Conservation (phyloP, 1,140 invertebrate species). For the Gyrodactylus bullatarudis region DNA sequence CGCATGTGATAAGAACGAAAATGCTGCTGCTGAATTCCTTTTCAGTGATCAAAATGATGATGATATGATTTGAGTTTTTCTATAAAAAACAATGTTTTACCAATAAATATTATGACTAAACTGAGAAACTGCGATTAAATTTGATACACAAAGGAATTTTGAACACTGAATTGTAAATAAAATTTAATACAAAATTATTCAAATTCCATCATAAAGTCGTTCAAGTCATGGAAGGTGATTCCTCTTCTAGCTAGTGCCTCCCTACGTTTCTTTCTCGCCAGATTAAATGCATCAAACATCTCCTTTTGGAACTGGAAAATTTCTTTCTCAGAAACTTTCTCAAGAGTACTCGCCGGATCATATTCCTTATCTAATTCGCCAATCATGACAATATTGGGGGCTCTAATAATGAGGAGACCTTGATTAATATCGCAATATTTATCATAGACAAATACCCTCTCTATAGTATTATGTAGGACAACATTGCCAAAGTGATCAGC, state of each 20-base stretch:
- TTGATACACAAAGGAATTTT: too few relatives aligned
- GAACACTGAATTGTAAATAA: background rate
- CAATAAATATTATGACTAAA: too few relatives aligned
- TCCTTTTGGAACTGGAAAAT: background rate
- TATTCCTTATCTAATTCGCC: background rate
- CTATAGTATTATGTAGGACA: background rate
- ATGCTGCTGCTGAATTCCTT: background rate
- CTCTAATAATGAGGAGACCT: background rate
- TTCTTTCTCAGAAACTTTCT: background rate
- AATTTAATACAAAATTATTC: background rate
- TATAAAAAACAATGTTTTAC: too few relatives aligned
- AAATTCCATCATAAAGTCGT: background rate
- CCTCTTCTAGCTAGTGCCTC: background rate
- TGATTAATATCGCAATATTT: background rate
- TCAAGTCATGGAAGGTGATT: background rate
- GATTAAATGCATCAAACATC: background rate
- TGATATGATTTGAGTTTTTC: background rate
- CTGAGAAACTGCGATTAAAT: too few relatives aligned
- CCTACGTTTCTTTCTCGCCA: background rate
- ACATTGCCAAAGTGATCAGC: background rate
- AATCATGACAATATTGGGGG: background rate
- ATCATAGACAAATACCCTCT: background rate
- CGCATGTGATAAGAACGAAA: constrained; percentile 2
- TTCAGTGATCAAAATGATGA: constrained; percentile 2
- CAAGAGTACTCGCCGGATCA: background rate